These are phyloP conservation scores for Centrocercus urophasianus DNA, from an alignment of 2,113 vertebrate genomes.

Conservation along the genomic window DNA sequence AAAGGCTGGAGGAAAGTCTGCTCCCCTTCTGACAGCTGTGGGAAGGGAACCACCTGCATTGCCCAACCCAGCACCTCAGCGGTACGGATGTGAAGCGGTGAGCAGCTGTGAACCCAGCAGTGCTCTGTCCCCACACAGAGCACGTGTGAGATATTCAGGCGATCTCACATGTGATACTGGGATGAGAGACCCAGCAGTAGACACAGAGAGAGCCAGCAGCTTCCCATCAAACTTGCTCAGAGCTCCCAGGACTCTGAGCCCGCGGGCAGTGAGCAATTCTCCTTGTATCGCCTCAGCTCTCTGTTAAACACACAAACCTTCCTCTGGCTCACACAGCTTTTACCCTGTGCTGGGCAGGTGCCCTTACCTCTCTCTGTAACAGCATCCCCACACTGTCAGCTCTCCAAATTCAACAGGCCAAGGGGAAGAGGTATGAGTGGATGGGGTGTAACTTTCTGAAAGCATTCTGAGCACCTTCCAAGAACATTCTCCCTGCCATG, in stretches of 20 bases:
- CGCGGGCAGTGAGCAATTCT: not conserved
- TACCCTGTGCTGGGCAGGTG: accelerated
- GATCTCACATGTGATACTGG: accelerated
- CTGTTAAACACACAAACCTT: not conserved
- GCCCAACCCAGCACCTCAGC: not conserved
- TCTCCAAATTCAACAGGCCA: not conserved
- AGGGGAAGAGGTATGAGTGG: not conserved
- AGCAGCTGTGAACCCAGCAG: not conserved
- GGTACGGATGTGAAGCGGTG: not conserved
- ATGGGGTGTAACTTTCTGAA: not conserved
- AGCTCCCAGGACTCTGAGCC: accelerated
- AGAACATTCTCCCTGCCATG: too few species aligned
- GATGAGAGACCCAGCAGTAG: not conserved
- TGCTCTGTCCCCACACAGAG: not conserved
- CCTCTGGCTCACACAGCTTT: not conserved
- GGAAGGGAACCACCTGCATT: not conserved
- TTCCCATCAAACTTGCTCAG: not conserved
- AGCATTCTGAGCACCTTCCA: not conserved
- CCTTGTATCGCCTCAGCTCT: not conserved
- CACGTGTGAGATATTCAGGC: not conserved
- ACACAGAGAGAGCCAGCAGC: not conserved
- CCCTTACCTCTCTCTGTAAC: not conserved
- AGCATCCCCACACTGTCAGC: not conserved
- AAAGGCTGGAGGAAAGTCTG: not conserved
- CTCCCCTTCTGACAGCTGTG: not conserved